Evolutionary conservation across 2,888 invertebrate species (phyloP).

Genomic region (Trissonchulus sp.): DNA sequence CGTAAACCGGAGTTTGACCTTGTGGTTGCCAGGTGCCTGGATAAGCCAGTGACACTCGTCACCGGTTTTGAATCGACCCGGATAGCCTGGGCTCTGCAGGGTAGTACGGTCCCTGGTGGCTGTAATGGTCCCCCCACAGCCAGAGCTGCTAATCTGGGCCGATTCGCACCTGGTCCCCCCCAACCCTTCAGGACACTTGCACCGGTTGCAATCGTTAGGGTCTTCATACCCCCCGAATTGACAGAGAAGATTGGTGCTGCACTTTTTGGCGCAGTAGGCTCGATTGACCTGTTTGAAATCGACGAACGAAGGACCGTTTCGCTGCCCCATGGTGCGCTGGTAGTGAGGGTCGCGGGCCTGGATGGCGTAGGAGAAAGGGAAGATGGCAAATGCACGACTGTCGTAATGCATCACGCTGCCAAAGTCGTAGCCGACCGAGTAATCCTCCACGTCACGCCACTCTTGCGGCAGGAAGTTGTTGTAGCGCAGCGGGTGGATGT

Average conservation of each 20-base stretch:
- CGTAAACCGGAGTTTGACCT: constrained; percentile 42
- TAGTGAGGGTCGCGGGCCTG: constrained; percentile 20
- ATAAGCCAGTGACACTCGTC: constrained; percentile 47
- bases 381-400: constrained; percentile 19
- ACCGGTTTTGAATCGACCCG: constrained; percentile 37
- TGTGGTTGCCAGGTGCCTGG: constrained; percentile 36
- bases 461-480: constrained; percentile 29
- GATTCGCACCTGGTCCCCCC: constrained; percentile 43
- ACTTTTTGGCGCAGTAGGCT: constrained; percentile 29
- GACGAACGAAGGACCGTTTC: constrained; percentile 47
- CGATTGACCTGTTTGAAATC: constrained; percentile 38
- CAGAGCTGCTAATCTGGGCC: constrained; percentile 37
- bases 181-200: constrained; percentile 46
- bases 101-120: not conserved
- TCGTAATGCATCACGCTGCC: constrained; percentile 48
- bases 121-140: constrained; percentile 26
- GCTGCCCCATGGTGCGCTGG: constrained; percentile 41
- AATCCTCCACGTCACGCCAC: constrained; percentile 15
- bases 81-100: constrained; percentile 27
- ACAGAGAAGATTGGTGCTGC: constrained; percentile 32
- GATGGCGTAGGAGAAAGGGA: constrained; percentile 13
- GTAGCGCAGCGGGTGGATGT: constrained; percentile 25
- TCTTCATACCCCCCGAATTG: constrained; percentile 44
- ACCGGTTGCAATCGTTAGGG: constrained; percentile 46
- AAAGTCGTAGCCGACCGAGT: constrained; percentile 29